Conservation (phyloP, 2,797 vertebrate genomes). For the Enteromius paludinosus region DNA sequence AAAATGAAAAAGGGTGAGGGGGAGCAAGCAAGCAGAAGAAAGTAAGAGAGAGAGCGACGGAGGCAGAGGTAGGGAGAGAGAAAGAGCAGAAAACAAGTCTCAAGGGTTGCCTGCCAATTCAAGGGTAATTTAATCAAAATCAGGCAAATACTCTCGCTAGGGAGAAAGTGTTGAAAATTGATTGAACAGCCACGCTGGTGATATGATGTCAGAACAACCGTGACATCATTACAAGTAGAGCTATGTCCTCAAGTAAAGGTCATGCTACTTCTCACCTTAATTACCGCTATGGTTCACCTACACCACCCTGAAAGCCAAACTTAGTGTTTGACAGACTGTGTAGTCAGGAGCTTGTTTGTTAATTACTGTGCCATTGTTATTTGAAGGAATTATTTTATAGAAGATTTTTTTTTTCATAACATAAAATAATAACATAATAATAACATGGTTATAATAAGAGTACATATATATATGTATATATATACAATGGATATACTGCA, state of each 20-base stretch:
- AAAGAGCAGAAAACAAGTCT: constrained; percentile 55
- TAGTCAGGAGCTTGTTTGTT: constrained; percentile 19
- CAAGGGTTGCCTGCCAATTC: constrained; percentile 59
- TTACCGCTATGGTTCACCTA: constrained; percentile 34
- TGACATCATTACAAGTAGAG: constrained; percentile 52
- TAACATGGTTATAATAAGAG: too few species aligned
- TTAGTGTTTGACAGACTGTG: constrained; percentile 7
- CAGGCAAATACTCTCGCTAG: constrained; percentile 53
- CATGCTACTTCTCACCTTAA: constrained; percentile 33
- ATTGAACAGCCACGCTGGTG: constrained; percentile 53
- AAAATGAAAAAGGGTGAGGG: constrained; percentile 57
- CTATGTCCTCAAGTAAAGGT: constrained; percentile 47
- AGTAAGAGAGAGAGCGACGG: not conserved
- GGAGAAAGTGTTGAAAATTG: constrained; percentile 51
- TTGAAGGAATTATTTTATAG: not conserved
- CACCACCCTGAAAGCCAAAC: constrained; percentile 35
- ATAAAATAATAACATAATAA: too few species aligned
- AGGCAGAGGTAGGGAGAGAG: not conserved
- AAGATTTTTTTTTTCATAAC: too few species aligned
- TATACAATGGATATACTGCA: too few species aligned
- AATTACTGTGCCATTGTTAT: constrained; percentile 11
- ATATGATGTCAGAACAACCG: constrained; percentile 54
- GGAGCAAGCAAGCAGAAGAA: constrained; percentile 37
- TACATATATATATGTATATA: too few species aligned
- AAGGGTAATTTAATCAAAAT: constrained; percentile 66